Evolutionary conservation across 2,888 invertebrate species (phyloP).

Genomic region (Pediacus dermestoides): DNA sequence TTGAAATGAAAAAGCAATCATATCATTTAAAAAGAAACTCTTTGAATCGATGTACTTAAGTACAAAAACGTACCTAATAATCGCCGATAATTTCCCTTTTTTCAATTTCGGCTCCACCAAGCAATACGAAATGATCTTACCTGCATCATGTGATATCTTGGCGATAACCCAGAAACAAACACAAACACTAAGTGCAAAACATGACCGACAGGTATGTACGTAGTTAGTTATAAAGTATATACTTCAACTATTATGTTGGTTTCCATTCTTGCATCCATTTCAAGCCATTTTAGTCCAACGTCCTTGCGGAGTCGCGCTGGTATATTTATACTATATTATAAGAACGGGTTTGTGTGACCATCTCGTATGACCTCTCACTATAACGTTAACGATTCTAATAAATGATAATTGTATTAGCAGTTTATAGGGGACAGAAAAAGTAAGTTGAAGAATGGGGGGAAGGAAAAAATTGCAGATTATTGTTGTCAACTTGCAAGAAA

Average conservation of each 20-base stretch:
- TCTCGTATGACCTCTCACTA: constrained; percentile 20
- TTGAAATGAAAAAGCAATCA: too few relatives aligned
- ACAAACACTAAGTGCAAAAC: constrained; percentile 27
- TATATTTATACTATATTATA: too few relatives aligned
- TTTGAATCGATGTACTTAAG: too few relatives aligned
- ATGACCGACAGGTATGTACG: constrained; percentile 27
- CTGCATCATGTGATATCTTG: constrained; percentile 18
- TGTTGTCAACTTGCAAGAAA: too few relatives aligned
- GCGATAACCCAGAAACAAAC: constrained; percentile 32
- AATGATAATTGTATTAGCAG: constrained; percentile 26
- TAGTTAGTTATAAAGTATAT: too few relatives aligned
- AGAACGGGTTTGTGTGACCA: constrained; percentile 24
- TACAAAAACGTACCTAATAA: too few relatives aligned
- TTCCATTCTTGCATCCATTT: constrained; percentile 25
- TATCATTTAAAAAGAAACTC: too few relatives aligned
- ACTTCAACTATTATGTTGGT: constrained; percentile 22
- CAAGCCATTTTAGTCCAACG: constrained; percentile 25
- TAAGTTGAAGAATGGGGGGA: too few relatives aligned
- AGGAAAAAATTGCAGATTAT: too few relatives aligned
- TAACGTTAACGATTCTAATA: constrained; percentile 14
- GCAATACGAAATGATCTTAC: constrained; percentile 18
- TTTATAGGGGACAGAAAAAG: too few relatives aligned
- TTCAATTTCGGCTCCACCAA: too few relatives aligned
- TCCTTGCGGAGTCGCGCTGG: constrained; percentile 29
- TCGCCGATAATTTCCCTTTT: too few relatives aligned